Base-by-base conservation (phyloP, 2,797 vertebrate genomes). In the Microhierax caerulescens region DNA sequence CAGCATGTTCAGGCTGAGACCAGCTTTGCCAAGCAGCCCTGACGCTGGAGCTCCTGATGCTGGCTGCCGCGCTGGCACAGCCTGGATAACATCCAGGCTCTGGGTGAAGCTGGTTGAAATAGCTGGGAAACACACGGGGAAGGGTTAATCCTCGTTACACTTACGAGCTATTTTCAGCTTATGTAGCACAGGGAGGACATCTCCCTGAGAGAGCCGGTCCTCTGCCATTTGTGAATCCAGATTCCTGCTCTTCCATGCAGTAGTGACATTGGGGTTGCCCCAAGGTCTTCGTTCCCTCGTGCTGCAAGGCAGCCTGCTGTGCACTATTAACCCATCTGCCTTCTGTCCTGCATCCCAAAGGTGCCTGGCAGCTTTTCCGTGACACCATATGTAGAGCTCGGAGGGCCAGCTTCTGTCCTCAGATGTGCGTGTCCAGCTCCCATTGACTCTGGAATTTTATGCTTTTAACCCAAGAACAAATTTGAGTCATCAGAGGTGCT, bases 1-100 rank as follows among this genome's bases (percentile, higher is more conserved):
- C 15, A 30, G 16, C 30, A 34, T 16, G 1, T 41, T 34, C 43
- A 36, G 36, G n/a, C n/a, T 61, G 61, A 59, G 30, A 34, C 17
- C 36, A 56, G 21, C 32, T 59, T 47, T 63, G 56, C 48, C 39
- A 34, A 6, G 12, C 64, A 23, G 37, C n/a, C 54, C 30, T 1
- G 1, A 10, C 17, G 5, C 6, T 1, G 2, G 32, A 77, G 23
- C 28, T 76, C 22, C 16, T 4, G 3, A 7, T 9, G 34, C 20
- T 22, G 53, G 34, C 28, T 34, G 30, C 30, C 16, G 50, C 34
- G 1, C 37, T 15, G 63, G 18, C 36, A 41, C 43, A 50, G 60
- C 45, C 37, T 11, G 25, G 24, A 25, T 9, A 18, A 18, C 0
- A 1, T 37, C n/a, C 14, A 11, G 17, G 37, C 53, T 43, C 37